Evolutionary conservation across 2,113 vertebrate species (phyloP).

Genomic region (Morone saxatilis): DNA sequence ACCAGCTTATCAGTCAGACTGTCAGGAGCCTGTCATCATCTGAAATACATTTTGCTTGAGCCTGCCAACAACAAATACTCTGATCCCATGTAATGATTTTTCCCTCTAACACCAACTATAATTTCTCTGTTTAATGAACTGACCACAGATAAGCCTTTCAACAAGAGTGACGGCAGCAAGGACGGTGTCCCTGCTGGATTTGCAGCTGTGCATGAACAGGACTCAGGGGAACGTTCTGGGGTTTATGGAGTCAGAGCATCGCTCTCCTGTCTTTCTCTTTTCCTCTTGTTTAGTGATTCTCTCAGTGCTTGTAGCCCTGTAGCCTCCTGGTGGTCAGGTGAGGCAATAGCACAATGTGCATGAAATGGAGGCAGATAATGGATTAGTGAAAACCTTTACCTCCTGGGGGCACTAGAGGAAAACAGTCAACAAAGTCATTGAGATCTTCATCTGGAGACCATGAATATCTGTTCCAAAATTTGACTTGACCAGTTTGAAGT

Average conservation of each 20-base stretch:
- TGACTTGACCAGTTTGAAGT: background rate
- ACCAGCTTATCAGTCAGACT: slow-evolving; percentile 47
- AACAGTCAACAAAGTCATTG: background rate
- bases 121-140: slow-evolving; percentile 44
- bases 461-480: background rate
- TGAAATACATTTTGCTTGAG: slow-evolving; percentile 16
- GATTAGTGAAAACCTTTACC: too few relatives aligned
- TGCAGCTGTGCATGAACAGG: background rate
- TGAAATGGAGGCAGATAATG: background rate
- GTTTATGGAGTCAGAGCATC: background rate
- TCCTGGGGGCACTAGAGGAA: background rate
- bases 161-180: background rate
- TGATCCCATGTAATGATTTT: slow-evolving; percentile 1
- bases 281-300: background rate
- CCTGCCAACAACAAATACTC: slow-evolving; percentile 22
- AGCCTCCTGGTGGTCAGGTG: slow-evolving; percentile 69
- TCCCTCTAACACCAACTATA: background rate
- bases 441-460: background rate
- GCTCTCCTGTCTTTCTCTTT: background rate
- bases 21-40: slow-evolving; percentile 47
- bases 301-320: slow-evolving; percentile 3
- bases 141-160: background rate
- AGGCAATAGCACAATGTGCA: slow-evolving; percentile 2
- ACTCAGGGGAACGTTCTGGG: background rate
- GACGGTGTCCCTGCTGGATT: slow-evolving; percentile 12